A percentile compares a stretch with the other conserved stretches of the same genome.
Conservation (phyloP, 2,888 invertebrate species). For the Rambutsinella grinnellia region DNA sequence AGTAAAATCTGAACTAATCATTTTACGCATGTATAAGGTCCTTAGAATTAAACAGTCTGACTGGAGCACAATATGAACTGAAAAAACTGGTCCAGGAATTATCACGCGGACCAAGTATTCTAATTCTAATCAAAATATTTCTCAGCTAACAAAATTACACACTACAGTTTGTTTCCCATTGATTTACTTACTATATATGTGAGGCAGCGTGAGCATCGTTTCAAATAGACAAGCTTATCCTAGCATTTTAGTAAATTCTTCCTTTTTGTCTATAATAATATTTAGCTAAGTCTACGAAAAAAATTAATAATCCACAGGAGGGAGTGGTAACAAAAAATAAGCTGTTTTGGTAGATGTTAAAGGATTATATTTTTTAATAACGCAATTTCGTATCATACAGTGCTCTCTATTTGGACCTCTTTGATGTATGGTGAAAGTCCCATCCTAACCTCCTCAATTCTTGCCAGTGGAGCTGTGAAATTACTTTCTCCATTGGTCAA, state of each 20-base stretch:
- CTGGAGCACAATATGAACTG: conserved; percentile 52
- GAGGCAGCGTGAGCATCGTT: conserved; percentile 55
- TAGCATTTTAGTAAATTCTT: not conserved
- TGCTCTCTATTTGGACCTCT: conserved; percentile 66
- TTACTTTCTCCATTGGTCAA: conserved; percentile 27
- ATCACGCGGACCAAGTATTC: conserved; percentile 39
- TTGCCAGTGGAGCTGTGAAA: conserved; percentile 59
- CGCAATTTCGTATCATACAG: conserved; percentile 56
- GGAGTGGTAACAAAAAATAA: conserved; percentile 48
- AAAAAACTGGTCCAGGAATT: conserved; percentile 46
- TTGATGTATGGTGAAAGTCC: conserved; percentile 56
- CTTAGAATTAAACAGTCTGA: conserved; percentile 51
- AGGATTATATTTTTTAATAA: conserved; percentile 20
- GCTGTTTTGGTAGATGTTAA: conserved; percentile 18
- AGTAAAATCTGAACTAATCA: conserved; percentile 37
- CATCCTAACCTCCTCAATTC: conserved; percentile 63
- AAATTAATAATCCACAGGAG: conserved; percentile 28
- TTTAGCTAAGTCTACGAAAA: conserved; percentile 24
- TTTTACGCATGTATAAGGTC: conserved; percentile 25
- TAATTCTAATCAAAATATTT: conserved; percentile 5
- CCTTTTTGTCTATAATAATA: not conserved
- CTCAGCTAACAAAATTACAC: conserved; percentile 25
- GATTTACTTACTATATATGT: conserved; percentile 28
- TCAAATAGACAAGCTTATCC: conserved; percentile 39
- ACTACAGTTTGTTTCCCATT: conserved; percentile 42